Evolutionary conservation across 1,140 invertebrate genomes (phyloP), one percentile per base, ranked within the genome.

Genomic region (Anoplolepis gracilipes): DNA sequence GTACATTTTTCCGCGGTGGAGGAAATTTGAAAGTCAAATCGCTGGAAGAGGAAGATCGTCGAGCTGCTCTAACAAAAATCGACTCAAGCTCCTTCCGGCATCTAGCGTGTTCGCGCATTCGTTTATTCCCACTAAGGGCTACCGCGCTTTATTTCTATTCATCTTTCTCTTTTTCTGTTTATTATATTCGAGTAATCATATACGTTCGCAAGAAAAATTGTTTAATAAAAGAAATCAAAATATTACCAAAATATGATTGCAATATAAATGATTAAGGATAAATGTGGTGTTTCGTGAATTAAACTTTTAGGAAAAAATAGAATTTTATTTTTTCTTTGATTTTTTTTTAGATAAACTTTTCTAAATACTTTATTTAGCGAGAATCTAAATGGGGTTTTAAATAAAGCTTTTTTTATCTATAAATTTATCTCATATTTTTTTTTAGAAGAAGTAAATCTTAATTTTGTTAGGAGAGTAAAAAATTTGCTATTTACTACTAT

Each of bases 41-140:
- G 78, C 67, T 59, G 78, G 36, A 69, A 53, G 62, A 81, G 78
- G 65, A 82, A 73, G 78, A 82, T 82, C 78, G 67, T 73, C 78
- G 78, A 82, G 67, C 53, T 82, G 78, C 67, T 82, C 78, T 73
- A 82, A 82, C 78, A 82, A 82, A 82, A 82, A 82, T 82, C 78
- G 67, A 82, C 78, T 82, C 53, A 67, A 59, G 36, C 67, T 10
- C 49, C 78, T 82, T 82, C 78, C 78, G 67, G 67, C 77, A 79
- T 69, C 64, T 64, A 79, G 49, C 78, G 67, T 82, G 78, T 82
- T 82, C 78, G 55, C 53, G 78, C 78, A 82, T 82, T 82, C 67
- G 28, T 82, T 82, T 82, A 42, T 39, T 59, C 25, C 55, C 36
- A 28, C 78, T 33, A 72, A 73, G 25, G 30, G 19, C 77, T 42